Evolutionary conservation across 1,140 invertebrate genomes (phyloP), one percentile per base, ranked within the genome.

Genomic region (Drosophila paulistorum): DNA sequence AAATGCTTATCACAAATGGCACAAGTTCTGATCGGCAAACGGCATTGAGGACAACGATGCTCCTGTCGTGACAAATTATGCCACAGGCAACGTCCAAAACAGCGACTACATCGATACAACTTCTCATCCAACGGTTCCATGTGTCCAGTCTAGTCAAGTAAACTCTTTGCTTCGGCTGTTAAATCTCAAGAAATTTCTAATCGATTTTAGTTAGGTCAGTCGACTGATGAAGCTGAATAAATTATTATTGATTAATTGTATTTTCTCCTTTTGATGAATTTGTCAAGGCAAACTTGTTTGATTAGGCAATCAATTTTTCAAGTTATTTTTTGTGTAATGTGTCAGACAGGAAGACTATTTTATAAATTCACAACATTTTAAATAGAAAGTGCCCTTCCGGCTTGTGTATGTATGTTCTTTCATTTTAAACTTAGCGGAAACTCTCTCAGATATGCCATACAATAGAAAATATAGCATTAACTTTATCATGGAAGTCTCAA

Each of bases 31-130:
- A 3, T 1, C 1, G 77, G 63, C 30, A 81, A 13, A 1, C 66
- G 69, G 7, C 79, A 81, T 26, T 26, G 23, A 0, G 11, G n/a
- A 48, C 79, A 81, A 14, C 68, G 63, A 70, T 79, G 79, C 42
- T 81, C 73, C 51, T 65, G 64, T 9, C n/a, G 17, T 0, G 79
- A 79, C n/a, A 81, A 45, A 0, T 81, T 66, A 3, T 11, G 7
- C 79, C 79, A 81, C 14, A 65, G 23, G 48, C 33, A 81, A 4
- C 73, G 59, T 1, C 51, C 41, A 14, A 42, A 81, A 20, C 79
- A 81, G 1, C 48, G 37, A 39, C 61, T 77, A 55, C 79, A 81
- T 54, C 72, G 51, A 45, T 81, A 81, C 60, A 57, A 7, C 11
- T 23, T 62, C 2, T 14, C 11, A 45, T 62, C 41, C 39, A 35